Evolutionary conservation across 92 coral and sea anemone species (phyloP).

Genomic region (Palythoa grandis): DNA sequence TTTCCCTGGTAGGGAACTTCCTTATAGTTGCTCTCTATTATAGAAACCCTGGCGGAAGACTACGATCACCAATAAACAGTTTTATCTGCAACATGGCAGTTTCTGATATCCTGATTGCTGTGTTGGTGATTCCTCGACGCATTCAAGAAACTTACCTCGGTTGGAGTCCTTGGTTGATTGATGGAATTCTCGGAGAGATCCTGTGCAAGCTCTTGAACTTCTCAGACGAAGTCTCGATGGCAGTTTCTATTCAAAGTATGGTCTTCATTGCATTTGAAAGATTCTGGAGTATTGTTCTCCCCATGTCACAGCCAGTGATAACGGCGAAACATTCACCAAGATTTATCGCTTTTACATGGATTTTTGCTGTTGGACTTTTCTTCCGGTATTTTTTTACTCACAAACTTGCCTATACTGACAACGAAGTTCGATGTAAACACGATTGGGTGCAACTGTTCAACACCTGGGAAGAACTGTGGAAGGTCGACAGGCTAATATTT

Average conservation of each 20-base stretch:
- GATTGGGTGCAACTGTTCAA: constrained; percentile 17
- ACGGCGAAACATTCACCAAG: background rate
- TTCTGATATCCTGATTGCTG: constrained; percentile 27
- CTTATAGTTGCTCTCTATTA: constrained; percentile 17
- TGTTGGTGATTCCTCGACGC: constrained; percentile 40
- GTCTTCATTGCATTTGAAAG: constrained; percentile 29
- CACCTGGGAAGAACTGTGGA: constrained; percentile 27
- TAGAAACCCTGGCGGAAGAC: constrained; percentile 23
- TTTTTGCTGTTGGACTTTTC: constrained; percentile 15
- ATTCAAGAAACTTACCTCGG: constrained; percentile 34
- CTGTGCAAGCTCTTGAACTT: constrained; percentile 28
- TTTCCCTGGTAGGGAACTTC: constrained; percentile 13
- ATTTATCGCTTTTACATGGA: constrained; percentile 23
- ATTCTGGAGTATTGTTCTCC: constrained; percentile 31
- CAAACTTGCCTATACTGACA: background rate
- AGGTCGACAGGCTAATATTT: constrained; percentile 27
- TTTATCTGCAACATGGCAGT: constrained; percentile 39
- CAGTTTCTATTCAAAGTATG: constrained; percentile 42
- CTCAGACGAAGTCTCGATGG: constrained; percentile 35
- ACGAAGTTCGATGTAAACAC: background rate
- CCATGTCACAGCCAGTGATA: constrained; percentile 24
- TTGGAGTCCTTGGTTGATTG: constrained; percentile 34
- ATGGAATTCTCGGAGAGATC: constrained; percentile 16
- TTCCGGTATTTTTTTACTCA: constrained; percentile 17
- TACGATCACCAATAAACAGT: constrained; percentile 21